A percentile compares a stretch with the other conserved stretches of the same genome.
phyloP scores from a whole-genome alignment of 2,888 invertebrate genomes.

The Podabrus alpinus region DNA sequence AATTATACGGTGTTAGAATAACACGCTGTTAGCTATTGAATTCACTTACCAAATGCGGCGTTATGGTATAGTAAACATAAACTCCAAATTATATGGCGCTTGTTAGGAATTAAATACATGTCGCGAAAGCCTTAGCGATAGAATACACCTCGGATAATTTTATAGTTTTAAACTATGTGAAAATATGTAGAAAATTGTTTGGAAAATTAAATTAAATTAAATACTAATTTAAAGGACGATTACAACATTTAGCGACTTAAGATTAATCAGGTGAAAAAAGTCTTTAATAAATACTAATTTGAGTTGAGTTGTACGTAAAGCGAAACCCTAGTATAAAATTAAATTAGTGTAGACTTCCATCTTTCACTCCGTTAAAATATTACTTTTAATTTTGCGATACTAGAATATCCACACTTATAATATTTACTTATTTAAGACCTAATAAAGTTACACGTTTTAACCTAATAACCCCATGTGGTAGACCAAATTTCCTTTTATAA shows the following conservation, averaged over 20 bases:
- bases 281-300: not conserved
- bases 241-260: not conserved
- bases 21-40: not conserved
- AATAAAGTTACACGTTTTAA: no score
- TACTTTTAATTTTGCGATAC: no score
- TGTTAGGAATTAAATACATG: not conserved
- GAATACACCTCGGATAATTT: not conserved
- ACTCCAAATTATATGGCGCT: not conserved
- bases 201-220: not conserved
- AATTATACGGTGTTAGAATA: not conserved
- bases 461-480: no score
- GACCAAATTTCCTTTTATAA: no score
- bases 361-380: not conserved
- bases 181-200: not conserved
- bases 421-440: no score
- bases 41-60: not conserved
- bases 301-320: no score
- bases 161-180: not conserved
- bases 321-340: not conserved
- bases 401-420: no score
- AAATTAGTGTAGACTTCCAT: not conserved
- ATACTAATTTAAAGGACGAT: not conserved
- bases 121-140: not conserved
- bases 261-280: not conserved
- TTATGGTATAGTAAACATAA: not conserved